A percentile compares a stretch with the other conserved stretches of the same genome.
Evolutionary conservation across 1,140 invertebrate genomes (phyloP).

Genomic region (Batillaria attramentaria): DNA sequence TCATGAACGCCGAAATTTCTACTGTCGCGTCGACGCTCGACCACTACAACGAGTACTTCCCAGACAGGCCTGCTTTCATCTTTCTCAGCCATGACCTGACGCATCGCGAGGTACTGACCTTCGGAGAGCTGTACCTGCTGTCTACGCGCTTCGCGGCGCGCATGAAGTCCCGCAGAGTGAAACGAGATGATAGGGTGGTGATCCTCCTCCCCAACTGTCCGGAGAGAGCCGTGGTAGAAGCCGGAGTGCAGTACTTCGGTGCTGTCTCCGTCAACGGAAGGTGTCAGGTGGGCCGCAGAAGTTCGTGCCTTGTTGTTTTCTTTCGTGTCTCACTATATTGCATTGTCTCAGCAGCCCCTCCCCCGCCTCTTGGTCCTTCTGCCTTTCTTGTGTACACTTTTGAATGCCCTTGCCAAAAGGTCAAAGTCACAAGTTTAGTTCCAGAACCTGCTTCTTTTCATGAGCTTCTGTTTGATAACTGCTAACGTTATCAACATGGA

Average conservation of each 20-base stretch:
- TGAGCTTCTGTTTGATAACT: background rate
- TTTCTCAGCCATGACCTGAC: slow-evolving; percentile 1
- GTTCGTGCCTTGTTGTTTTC: background rate
- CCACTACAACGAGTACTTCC: background rate
- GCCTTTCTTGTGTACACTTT: too few relatives aligned
- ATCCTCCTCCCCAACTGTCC: slow-evolving; percentile 18
- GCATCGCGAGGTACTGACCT: background rate
- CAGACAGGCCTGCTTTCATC: slow-evolving; percentile 9
- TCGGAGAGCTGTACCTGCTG: slow-evolving; percentile 14
- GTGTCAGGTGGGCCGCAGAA: background rate
- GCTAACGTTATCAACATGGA: background rate
- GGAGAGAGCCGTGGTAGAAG: slow-evolving; percentile 22
- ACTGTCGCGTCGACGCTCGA: slow-evolving; percentile 6
- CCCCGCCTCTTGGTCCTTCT: too few relatives aligned
- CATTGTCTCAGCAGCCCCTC: too few relatives aligned
- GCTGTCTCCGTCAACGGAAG: background rate
- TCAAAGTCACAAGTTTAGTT: too few relatives aligned
- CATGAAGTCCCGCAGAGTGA: background rate
- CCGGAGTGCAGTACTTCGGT: background rate
- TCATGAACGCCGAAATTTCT: too few relatives aligned
- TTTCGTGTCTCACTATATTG: background rate
- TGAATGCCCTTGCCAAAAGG: too few relatives aligned
- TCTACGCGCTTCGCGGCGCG: background rate
- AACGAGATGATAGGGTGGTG: background rate
- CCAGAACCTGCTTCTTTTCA: background rate